Base-by-base conservation (phyloP, 2,888 invertebrate genomes). In the Schizotus pectinicornis region DNA sequence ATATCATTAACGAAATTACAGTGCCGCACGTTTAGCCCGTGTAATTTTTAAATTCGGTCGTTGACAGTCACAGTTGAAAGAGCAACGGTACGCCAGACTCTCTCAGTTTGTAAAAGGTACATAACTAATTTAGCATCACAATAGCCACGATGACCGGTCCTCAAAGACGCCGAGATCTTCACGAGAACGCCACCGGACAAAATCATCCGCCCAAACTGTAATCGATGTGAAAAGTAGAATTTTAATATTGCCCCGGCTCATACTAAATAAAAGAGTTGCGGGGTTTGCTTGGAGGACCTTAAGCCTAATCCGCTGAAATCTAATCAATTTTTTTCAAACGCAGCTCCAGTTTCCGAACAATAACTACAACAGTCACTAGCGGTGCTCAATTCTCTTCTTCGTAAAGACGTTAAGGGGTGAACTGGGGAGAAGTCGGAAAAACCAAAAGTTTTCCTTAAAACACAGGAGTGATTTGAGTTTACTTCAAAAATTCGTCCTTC, bases 151-250 rank as follows among this genome's bases (percentile, higher is more conserved):
- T 56, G 63, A 64, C 65, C 60, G 64, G 66, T 69, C 67, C 54
- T 59, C 59, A 59, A 59, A 59, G 59, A 59, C 31, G 56, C 59
- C 59, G 59, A 56, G 59, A 38, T 47, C 48, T 51, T 48, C 52
- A 32, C 46, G 39, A 49, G 47, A 56, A 48, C 62, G 61, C 55
- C 54, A 63, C 62, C 59, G 61, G 61, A 65, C 65, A 60, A 63
- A 71, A 64, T 67, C 72, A 74, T 63, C 72, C 68, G 62, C 62
- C 69, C 72, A 68, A 68, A 70, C 54, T 65, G 61, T 75, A 75
- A 74, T 75, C 73, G 72, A 72, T 74, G 70, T 74, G 75, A 75
- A 74, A 74, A 72, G 69, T 63, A 71, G 74, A 73, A 72, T 74
- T 72, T 74, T 72, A 71, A 73, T 74, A 72, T 59, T 59, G 49